Percentiles rank a stretch among this genome's conserved stretches.
phyloP scores from a whole-genome alignment of 2,888 invertebrate species.

The Pristionchus maxplancki region DNA sequence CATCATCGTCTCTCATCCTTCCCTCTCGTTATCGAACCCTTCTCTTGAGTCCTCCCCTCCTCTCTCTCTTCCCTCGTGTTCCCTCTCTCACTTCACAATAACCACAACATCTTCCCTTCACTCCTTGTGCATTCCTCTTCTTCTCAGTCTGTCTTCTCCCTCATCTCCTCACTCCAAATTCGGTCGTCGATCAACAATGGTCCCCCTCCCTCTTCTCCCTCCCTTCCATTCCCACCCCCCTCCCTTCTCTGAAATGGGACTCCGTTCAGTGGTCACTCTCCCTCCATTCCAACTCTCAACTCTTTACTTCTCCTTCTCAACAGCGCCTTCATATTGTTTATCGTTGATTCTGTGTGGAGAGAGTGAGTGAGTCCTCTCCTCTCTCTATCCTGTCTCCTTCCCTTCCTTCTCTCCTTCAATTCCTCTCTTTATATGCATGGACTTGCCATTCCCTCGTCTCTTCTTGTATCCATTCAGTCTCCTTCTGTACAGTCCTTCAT shows the following conservation, averaged over 20 bases:
- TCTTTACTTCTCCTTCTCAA: not conserved
- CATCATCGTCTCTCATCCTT: constrained; percentile 23
- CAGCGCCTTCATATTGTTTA: constrained; percentile 39
- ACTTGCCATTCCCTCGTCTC: constrained; percentile 32
- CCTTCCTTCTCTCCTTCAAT: not conserved
- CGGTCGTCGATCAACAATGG: constrained; percentile 4
- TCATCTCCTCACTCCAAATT: constrained; percentile 8
- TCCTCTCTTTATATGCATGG: constrained; percentile 49
- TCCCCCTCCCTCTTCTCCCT: not conserved
- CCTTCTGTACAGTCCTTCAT: constrained; percentile 22
- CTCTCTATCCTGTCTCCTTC: constrained; percentile 48
- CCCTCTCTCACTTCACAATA: constrained; percentile 38
- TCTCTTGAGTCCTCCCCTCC: constrained; percentile 1
- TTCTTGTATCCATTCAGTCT: constrained; percentile 15
- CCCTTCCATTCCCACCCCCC: not conserved
- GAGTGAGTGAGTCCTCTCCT: constrained; percentile 4
- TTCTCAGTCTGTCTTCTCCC: not conserved
- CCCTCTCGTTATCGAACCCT: constrained; percentile 48
- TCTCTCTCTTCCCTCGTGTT: not conserved
- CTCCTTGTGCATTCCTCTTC: constrained; percentile 25
- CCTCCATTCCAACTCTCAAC: constrained; percentile 25
- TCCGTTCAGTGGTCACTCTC: constrained; percentile 23
- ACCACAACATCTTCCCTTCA: constrained; percentile 23
- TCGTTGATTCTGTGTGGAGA: not conserved
- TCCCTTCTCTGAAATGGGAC: constrained; percentile 13